Evolutionary conservation across 2,113 vertebrate species (phyloP).

Genomic region (Macquaria australasica): DNA sequence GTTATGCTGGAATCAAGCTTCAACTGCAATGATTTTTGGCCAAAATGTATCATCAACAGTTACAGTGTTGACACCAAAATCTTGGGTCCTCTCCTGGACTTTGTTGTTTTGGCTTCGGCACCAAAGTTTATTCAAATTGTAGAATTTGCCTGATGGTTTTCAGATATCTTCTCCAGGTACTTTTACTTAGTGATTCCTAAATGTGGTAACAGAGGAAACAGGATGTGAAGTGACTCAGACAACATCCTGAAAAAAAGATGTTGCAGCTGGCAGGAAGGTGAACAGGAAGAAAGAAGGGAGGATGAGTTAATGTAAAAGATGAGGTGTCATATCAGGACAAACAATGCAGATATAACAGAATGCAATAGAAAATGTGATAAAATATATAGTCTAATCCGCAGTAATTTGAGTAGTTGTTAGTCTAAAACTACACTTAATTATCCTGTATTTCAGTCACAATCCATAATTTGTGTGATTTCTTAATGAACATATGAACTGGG

Average conservation of each 20-base stretch:
- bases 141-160: not conserved
- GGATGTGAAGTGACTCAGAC: slow-evolving; percentile 39
- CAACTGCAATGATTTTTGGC: not conserved
- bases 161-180: not conserved
- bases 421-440: not conserved
- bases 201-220: slow-evolving; percentile 29
- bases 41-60: not conserved
- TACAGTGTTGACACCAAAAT: not conserved
- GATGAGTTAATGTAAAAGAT: not conserved
- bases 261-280: slow-evolving; percentile 35
- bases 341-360: not conserved
- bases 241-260: slow-evolving; percentile 11
- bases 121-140: not conserved
- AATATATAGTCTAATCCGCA: not conserved
- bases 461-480: not conserved
- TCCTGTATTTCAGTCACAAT: not conserved
- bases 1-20: not conserved
- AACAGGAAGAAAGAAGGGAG: not conserved
- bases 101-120: not conserved
- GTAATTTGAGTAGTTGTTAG: too few species aligned
- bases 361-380: not conserved
- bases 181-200: not conserved
- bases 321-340: not conserved
- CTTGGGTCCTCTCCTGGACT: not conserved
- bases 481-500: not conserved